Evolutionary conservation across 2,113 vertebrate genomes (phyloP), one percentile per base, ranked within the genome.

Genomic region (Cyrtonyx montezumae): DNA sequence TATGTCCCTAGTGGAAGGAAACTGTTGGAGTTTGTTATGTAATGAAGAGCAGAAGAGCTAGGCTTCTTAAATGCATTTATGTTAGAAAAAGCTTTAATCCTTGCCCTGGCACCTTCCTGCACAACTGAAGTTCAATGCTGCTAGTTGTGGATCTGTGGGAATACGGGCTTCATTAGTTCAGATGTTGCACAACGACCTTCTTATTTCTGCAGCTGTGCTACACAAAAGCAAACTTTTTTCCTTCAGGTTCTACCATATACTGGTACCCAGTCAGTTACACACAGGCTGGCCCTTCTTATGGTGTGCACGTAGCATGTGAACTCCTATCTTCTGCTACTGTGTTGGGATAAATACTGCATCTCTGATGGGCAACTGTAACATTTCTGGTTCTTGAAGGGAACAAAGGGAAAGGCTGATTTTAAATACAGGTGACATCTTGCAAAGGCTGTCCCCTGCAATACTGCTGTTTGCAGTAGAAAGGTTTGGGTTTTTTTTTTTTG

Each of bases 141-240:
- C 0, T 3, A 83, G 34, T 16, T 71, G 6, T 42, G 43, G n/a
- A 49, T 86, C 34, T 66, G 7, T 78, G 66, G n/a, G 22, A 26
- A 2, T 17, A 21, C 10, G 15, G 37, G 3, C 51, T 81, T 80
- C 1, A 0, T 48, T 53, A 22, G 8, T 70, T 80, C 43, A 0
- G 0, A 19, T 58, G 30, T 74, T 81, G 86, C 36, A 51, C 65
- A 61, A 26, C 58, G 88, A 5, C 4, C 11, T 67, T 30, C 6
- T 79, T 71, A 16, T 17, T 67, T 70, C 13, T 77, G n/a, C 18
- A 43, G 8, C 32, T 80, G 5, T 63, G 1, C n/a, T 75, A 34
- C 51, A 40, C 26, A 7, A 42, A 65, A 77, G 1, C 9, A 48
- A 34, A 26, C 7, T 1, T 21, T 13, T n/a, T 63, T 36, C 49